These are phyloP conservation scores for Tauraco hartlaubi DNA, from an alignment of 2,797 vertebrate species.

Conservation along the genomic window DNA sequence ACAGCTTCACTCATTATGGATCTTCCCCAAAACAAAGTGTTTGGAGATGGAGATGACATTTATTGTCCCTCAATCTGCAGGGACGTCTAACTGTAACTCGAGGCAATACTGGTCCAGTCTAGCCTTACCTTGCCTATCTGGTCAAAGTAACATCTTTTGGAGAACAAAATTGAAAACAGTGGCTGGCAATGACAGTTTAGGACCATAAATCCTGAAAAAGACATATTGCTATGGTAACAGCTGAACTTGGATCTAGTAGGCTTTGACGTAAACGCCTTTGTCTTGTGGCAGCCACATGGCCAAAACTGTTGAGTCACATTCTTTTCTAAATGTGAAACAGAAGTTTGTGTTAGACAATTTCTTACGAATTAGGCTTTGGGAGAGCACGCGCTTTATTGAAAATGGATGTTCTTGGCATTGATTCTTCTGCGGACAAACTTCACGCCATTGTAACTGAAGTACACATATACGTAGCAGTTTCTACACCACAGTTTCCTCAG, in stretches of 20 bases:
- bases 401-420: not conserved
- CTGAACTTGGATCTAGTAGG: not conserved
- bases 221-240: not conserved
- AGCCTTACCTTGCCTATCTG: not conserved
- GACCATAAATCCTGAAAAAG: not conserved
- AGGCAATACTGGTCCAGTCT: not conserved
- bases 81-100: not conserved
- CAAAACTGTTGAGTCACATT: not conserved
- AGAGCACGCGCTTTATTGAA: not conserved
- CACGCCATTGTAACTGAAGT: not conserved
- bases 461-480: not conserved
- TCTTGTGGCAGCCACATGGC: not conserved
- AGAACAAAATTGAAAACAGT: not conserved
- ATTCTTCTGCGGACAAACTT: not conserved
- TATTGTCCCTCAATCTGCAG: not conserved
- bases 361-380: not conserved
- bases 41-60: not conserved
- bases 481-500: not conserved
- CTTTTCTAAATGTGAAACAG: not conserved
- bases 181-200: not conserved
- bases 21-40: not conserved
- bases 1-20: not conserved
- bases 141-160: not conserved
- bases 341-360: not conserved
- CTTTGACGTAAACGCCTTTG: constrained; percentile 13